These are phyloP conservation scores for Coronaproctus castanopsis DNA, from an alignment of 2,888 invertebrate species.

Conservation along the genomic window DNA sequence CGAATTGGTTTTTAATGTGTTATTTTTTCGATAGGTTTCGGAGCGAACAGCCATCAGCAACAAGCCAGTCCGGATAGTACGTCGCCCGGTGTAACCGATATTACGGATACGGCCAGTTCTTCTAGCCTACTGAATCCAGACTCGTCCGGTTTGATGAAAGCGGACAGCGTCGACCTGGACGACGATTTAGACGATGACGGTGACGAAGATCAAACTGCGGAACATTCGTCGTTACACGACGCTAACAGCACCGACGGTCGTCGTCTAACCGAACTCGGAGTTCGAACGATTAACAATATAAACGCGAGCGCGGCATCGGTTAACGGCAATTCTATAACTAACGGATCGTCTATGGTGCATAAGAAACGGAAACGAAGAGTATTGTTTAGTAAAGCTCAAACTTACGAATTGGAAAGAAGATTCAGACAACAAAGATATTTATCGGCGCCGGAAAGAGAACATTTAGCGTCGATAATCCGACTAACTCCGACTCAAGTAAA, in stretches of 20 bases:
- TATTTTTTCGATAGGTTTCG: too few relatives aligned
- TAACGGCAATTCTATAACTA: neutral
- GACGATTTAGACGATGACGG: constrained; percentile 35
- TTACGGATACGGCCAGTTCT: constrained; percentile 25
- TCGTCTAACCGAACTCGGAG: constrained; percentile 15
- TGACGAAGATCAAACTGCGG: constrained; percentile 35
- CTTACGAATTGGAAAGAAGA: constrained; percentile 81
- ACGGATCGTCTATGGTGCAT: constrained; percentile 27
- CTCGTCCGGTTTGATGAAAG: constrained; percentile 13
- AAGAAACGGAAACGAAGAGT: constrained; percentile 91
- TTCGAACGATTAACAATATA: too few relatives aligned
- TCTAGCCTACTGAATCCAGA: constrained; percentile 16
- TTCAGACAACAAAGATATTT: constrained; percentile 91
- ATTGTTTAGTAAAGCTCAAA: constrained; percentile 86
- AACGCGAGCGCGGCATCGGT: neutral
- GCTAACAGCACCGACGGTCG: constrained; percentile 13
- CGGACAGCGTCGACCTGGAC: constrained; percentile 13
- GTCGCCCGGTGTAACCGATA: constrained; percentile 34
- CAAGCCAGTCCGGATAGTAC: constrained; percentile 70
- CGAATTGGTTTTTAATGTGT: too few relatives aligned
- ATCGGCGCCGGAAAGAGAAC: constrained; percentile 93
- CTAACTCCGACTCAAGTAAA: constrained; percentile 90
- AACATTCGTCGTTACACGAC: constrained; percentile 23
- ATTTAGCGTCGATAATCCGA: constrained; percentile 80
- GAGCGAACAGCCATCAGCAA: constrained; percentile 29